phyloP scores from a whole-genome alignment of 1,140 invertebrate species.

The Drosophila leontia region DNA sequence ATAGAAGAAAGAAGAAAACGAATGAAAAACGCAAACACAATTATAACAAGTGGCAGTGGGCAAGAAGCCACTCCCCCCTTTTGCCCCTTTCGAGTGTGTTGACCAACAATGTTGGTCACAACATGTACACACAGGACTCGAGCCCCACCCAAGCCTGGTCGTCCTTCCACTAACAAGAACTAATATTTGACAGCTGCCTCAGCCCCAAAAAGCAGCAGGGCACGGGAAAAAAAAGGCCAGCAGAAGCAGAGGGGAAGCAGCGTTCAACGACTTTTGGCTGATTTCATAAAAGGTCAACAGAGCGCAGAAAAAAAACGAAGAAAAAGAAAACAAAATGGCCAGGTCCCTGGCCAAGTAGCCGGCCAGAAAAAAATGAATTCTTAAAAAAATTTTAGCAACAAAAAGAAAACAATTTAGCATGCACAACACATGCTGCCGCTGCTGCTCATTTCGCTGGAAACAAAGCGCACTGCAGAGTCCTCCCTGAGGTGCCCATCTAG shows the following conservation, averaged over 20 bases:
- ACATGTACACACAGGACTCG: conserved; percentile 48
- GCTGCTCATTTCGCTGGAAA: conserved; percentile 76
- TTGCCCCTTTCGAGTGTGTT: conserved; percentile 56
- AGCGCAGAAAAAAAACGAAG: conserved; percentile 26
- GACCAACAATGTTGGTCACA: conserved; percentile 80
- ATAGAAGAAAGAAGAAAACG: conserved; percentile 37
- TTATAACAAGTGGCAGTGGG: conserved; percentile 72
- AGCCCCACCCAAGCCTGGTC: conserved; percentile 20
- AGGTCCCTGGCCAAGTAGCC: conserved; percentile 61
- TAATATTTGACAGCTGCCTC: conserved; percentile 65
- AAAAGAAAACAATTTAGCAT: conserved; percentile 57
- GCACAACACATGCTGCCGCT: conserved; percentile 71
- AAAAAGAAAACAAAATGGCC: conserved; percentile 35
- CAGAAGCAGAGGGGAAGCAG: conserved; percentile 18
- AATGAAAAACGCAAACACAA: conserved; percentile 82
- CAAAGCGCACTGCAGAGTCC: conserved; percentile 41
- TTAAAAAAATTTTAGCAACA: conserved; percentile 34
- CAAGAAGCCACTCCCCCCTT: conserved; percentile 3
- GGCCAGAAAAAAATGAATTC: conserved; percentile 21
- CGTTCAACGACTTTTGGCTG: conserved; percentile 80
- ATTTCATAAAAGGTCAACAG: conserved; percentile 77
- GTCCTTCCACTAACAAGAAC: conserved; percentile 57
- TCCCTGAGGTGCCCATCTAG: conserved; percentile 27
- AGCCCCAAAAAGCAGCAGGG: conserved; percentile 32
- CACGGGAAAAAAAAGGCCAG: neutral